phyloP scores from a whole-genome alignment of 2,113 vertebrate species.

The Solenodon paradoxus region DNA sequence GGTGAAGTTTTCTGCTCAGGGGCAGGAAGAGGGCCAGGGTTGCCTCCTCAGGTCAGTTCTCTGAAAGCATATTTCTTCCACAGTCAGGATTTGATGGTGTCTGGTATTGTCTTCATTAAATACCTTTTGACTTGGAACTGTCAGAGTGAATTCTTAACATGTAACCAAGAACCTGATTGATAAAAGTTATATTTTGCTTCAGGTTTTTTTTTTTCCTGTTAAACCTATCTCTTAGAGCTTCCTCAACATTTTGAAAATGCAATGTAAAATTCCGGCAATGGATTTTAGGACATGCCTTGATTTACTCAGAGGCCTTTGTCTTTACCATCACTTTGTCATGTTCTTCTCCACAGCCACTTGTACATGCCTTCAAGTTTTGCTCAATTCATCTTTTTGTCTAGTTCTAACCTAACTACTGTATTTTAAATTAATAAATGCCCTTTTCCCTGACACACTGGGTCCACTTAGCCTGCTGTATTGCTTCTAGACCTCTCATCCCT shows the following conservation, averaged over 20 bases:
- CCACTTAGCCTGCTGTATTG: neutral
- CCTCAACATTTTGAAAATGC: neutral
- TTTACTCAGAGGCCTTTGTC: neutral
- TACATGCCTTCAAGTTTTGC: neutral
- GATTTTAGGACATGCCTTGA: neutral
- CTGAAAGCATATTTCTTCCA: neutral
- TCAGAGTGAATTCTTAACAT: neutral
- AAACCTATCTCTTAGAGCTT: neutral
- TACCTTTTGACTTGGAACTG: neutral
- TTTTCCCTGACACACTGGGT: neutral
- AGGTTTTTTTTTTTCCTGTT: neutral
- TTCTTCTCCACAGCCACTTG: neutral
- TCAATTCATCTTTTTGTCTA: neutral
- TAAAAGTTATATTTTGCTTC: neutral
- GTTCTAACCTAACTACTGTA: neutral
- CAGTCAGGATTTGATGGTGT: neutral
- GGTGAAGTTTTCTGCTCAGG: rapidly evolving
- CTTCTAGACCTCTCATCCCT: neutral
- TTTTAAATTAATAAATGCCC: neutral
- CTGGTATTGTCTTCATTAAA: neutral
- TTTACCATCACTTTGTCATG: too few relatives aligned
- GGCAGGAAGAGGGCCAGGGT: neutral
- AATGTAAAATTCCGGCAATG: neutral
- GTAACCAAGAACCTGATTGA: neutral
- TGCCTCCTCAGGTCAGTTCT: too few relatives aligned